These are phyloP conservation scores for Oncorhynchus mykiss DNA, from an alignment of 2,113 vertebrate genomes.

Conservation along the genomic window DNA sequence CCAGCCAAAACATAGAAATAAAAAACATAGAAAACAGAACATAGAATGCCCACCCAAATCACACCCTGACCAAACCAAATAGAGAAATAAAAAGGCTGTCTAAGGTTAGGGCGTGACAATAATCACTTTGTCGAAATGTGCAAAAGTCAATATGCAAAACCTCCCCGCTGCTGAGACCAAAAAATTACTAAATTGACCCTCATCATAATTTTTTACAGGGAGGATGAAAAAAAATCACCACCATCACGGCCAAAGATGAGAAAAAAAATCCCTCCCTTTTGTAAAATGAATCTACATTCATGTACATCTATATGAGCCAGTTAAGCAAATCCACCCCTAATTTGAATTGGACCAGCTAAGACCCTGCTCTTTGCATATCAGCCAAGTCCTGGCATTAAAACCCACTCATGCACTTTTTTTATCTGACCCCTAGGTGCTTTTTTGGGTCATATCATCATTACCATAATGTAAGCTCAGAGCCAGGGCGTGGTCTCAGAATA, in stretches of 20 bases:
- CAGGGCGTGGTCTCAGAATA: too few relatives aligned
- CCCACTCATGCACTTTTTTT: conserved; percentile 85
- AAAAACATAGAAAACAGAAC: too few relatives aligned
- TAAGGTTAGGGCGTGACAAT: background rate
- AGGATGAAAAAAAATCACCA: conserved; percentile 56
- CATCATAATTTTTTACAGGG: conserved; percentile 75
- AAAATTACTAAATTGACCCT: conserved; percentile 91
- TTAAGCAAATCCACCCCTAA: conserved; percentile 95
- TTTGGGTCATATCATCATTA: conserved; percentile 99
- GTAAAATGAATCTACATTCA: conserved; percentile 93
- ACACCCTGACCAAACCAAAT: too few relatives aligned
- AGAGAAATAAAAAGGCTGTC: too few relatives aligned
- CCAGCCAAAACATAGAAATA: too few relatives aligned
- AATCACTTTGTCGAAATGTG: conserved; percentile 29
- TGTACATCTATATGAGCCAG: conserved; percentile 96
- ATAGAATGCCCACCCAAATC: too few relatives aligned
- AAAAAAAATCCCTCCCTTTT: conserved; percentile 77
- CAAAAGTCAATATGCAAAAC: conserved; percentile 34
- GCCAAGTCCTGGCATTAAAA: conserved; percentile 93
- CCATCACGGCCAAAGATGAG: conserved; percentile 61
- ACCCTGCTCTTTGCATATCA: conserved; percentile 91
- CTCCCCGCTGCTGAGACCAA: conserved; percentile 54
- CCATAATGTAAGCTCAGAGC: conserved; percentile 97
- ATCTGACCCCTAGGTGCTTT: conserved; percentile 93
- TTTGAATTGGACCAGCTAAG: conserved; percentile 96